Evolutionary conservation across 2,113 vertebrate genomes (phyloP).

Genomic region (Trematomus loennbergii): DNA sequence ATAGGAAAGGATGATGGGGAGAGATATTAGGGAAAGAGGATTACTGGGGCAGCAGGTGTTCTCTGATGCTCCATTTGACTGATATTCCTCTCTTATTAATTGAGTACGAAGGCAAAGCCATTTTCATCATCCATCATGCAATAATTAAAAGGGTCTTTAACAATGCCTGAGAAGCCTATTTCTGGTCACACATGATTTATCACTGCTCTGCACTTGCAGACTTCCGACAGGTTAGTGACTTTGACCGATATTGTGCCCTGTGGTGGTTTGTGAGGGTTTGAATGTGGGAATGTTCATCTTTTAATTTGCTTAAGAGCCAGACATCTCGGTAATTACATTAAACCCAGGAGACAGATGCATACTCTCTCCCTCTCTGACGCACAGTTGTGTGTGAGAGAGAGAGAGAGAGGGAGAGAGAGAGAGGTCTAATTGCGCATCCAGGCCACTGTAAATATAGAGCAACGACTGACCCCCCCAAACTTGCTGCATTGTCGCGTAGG

Average conservation of each 20-base stretch:
- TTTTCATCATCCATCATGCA: slow-evolving; percentile 16
- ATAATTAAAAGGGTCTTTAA: neutral
- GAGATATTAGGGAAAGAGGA: slow-evolving; percentile 49
- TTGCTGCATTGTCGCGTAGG: slow-evolving; percentile 54
- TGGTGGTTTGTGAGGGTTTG: slow-evolving; percentile 22
- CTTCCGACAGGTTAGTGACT: neutral
- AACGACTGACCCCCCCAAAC: slow-evolving; percentile 47
- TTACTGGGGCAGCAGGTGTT: slow-evolving; percentile 63
- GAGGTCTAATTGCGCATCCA: slow-evolving; percentile 42
- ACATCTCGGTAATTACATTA: slow-evolving; percentile 69
- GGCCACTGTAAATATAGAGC: slow-evolving; percentile 57
- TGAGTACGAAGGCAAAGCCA: neutral
- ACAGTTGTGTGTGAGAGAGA: slow-evolving; percentile 5
- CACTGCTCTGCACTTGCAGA: slow-evolving; percentile 11
- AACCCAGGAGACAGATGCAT: slow-evolving; percentile 62
- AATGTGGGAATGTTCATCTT: slow-evolving; percentile 56
- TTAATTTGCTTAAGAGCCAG: slow-evolving; percentile 69
- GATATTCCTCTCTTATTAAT: slow-evolving; percentile 18
- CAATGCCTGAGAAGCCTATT: too few relatives aligned
- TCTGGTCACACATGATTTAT: slow-evolving; percentile 8
- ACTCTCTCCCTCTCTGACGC: slow-evolving; percentile 41
- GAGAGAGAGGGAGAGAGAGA: slow-evolving; percentile 15
- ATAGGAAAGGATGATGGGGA: slow-evolving; percentile 33
- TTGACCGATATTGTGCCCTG: slow-evolving; percentile 3
- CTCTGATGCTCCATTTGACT: slow-evolving; percentile 27